These are phyloP conservation scores for Elachura formosa DNA, from an alignment of 2,113 vertebrate species.

Conservation along the genomic window DNA sequence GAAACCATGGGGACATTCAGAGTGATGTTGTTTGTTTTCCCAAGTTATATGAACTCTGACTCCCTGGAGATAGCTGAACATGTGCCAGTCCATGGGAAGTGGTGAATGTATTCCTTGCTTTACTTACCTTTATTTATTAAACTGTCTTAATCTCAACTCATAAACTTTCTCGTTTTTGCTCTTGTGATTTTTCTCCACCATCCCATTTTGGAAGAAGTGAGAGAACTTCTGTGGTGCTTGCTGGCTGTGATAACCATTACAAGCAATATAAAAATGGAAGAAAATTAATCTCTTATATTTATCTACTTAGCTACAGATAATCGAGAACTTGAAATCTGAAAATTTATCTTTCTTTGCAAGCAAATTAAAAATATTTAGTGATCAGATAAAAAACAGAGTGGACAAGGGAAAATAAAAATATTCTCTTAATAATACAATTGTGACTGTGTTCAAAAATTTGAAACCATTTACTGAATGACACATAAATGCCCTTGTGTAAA, in stretches of 20 bases:
- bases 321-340: neutral
- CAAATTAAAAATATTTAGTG: neutral
- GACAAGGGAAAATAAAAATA: neutral
- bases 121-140: neutral
- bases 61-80: neutral
- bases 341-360: neutral
- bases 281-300: neutral
- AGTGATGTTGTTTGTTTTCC: neutral
- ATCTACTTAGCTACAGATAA: neutral
- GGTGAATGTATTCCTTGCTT: neutral
- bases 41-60: neutral
- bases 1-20: neutral
- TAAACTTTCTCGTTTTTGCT: neutral
- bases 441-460: neutral
- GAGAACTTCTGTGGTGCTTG: neutral
- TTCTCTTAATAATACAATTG: neutral
- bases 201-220: neutral
- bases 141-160: neutral
- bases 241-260: neutral
- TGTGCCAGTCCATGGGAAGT: neutral
- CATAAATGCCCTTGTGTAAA: neutral
- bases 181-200: neutral
- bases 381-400: neutral
- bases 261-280: neutral
- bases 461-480: neutral